These are phyloP conservation scores for Limnothrissa miodon DNA, from an alignment of 2,113 vertebrate species.

Conservation along the genomic window DNA sequence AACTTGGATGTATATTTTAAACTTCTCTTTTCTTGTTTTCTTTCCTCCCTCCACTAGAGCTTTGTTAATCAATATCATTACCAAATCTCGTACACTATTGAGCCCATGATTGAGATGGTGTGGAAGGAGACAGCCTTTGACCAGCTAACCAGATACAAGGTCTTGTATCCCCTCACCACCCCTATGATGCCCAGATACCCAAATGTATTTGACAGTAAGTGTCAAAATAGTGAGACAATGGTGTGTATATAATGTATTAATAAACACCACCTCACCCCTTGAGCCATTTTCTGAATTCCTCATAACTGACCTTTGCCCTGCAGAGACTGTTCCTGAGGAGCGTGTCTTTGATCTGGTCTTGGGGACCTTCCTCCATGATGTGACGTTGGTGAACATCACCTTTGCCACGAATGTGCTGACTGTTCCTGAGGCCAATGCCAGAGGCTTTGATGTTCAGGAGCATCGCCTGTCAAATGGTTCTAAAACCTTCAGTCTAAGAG, in stretches of 20 bases:
- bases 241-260: too few relatives aligned
- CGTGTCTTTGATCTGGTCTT: constrained; percentile 64
- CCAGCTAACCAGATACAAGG: constrained; percentile 67
- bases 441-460: constrained; percentile 60
- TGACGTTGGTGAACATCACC: constrained; percentile 72
- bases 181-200: constrained; percentile 41
- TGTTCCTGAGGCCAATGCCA: constrained; percentile 56
- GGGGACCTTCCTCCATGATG: constrained; percentile 76
- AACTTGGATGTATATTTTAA: too few relatives aligned
- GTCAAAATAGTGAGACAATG: too few relatives aligned
- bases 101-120: constrained; percentile 68
- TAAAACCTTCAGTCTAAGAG: constrained; percentile 62
- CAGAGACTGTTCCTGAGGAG: constrained; percentile 58
- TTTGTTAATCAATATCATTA: constrained; percentile 50
- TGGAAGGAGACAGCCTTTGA: constrained; percentile 60
- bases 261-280: background rate
- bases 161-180: constrained; percentile 64
- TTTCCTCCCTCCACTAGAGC: constrained; percentile 52
- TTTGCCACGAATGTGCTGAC: constrained; percentile 56
- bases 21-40: background rate
- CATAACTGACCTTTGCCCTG: background rate
- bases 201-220: constrained; percentile 63
- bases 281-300: background rate
- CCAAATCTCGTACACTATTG: constrained; percentile 56
- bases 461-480: constrained; percentile 62